Percentiles rank a stretch among this genome's conserved stretches.
Conservation (phyloP, 1,140 invertebrate genomes). For the Brachionus rubens region DNA sequence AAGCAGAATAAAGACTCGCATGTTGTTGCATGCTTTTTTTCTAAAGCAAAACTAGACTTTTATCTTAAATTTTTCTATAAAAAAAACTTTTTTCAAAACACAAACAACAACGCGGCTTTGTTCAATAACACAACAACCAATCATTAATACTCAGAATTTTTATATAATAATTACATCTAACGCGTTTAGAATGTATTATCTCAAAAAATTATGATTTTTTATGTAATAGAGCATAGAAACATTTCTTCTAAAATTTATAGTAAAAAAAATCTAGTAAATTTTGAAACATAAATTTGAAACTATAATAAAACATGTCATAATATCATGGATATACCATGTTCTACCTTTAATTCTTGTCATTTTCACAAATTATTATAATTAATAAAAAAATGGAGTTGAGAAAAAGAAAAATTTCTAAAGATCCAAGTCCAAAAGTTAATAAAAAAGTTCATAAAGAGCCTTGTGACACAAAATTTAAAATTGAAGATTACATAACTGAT, state of each 20-base stretch:
- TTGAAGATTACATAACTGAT: slow-evolving; percentile 24
- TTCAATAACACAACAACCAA: neutral
- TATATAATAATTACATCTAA: neutral
- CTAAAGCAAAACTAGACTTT: neutral
- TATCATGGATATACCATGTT: too few species aligned
- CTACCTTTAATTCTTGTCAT: too few species aligned
- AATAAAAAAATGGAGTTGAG: neutral
- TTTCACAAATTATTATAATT: neutral
- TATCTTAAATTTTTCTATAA: neutral
- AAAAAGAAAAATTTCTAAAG: slow-evolving; percentile 2
- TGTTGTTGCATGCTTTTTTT: slow-evolving; percentile 11
- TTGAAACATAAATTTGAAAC: too few species aligned
- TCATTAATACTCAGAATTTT: slow-evolving; percentile 18
- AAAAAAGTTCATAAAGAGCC: neutral
- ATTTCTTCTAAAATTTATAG: too few species aligned
- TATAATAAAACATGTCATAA: too few species aligned
- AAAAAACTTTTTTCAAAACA: too few species aligned
- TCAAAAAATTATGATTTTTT: slow-evolving; percentile 31
- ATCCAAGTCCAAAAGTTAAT: neutral
- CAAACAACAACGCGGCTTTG: neutral
- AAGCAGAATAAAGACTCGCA: neutral
- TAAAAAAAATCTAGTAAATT: too few species aligned
- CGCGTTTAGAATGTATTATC: neutral
- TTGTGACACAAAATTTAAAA: neutral
- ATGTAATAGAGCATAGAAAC: too few species aligned